Percentiles rank a stretch among this genome's conserved stretches.
Conservation (phyloP, 2,888 invertebrate genomes). For the Conomelus anceps region DNA sequence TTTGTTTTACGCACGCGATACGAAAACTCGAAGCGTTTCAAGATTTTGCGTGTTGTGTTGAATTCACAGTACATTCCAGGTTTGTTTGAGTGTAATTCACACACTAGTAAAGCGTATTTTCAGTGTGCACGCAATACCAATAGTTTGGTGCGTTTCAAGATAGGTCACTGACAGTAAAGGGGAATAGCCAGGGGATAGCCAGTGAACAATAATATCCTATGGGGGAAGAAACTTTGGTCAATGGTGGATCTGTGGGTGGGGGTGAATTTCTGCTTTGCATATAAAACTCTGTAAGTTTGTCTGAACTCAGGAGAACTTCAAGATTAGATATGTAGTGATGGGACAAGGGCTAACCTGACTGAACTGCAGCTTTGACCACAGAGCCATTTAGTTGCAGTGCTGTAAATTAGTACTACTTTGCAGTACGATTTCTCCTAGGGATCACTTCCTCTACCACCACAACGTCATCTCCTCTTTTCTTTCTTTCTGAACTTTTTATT, state of each 20-base stretch:
- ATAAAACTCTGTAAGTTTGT: neutral
- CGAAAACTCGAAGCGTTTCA: neutral
- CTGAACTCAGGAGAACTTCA: no score
- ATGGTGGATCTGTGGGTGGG: neutral
- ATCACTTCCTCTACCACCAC: no score
- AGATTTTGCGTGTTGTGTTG: neutral
- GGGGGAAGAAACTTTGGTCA: neutral
- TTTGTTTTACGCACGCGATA: no score
- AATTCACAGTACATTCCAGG: neutral
- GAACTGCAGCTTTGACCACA: no score
- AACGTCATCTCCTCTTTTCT: no score
- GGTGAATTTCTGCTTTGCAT: neutral
- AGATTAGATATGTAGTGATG: no score
- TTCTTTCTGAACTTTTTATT: no score
- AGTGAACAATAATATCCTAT: neutral
- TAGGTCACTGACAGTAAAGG: neutral
- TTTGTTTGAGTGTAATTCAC: neutral
- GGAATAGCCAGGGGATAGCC: neutral
- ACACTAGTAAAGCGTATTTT: neutral
- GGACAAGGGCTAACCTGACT: no score
- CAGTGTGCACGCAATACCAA: neutral
- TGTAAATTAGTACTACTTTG: no score
- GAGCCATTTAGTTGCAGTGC: no score
- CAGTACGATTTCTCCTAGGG: no score
- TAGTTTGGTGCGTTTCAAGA: neutral